Evolutionary conservation across 1,140 invertebrate species (phyloP).

Genomic region (Nephotettix cincticeps): DNA sequence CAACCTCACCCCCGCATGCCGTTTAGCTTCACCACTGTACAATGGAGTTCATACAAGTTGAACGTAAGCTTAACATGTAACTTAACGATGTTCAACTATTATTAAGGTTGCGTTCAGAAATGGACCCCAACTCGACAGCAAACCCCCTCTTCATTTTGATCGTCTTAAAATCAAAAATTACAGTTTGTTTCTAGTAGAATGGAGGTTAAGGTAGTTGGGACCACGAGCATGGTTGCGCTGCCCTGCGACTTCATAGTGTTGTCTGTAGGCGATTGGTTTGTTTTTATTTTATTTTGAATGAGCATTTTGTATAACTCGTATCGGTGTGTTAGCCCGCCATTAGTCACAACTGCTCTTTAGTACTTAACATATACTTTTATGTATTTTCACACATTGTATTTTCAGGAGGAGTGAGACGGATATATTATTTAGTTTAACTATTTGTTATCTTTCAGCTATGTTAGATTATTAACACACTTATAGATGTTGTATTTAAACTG

Average conservation of each 20-base stretch:
- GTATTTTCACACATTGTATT: too few relatives aligned
- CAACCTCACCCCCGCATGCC: too few relatives aligned
- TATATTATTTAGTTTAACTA: not conserved
- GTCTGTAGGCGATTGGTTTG: not conserved
- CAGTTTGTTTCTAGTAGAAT: not conserved
- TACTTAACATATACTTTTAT: too few relatives aligned
- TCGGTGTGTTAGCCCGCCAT: constrained; percentile 8
- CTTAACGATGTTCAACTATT: not conserved
- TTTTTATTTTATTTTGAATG: not conserved
- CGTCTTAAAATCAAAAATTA: not conserved
- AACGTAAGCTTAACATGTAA: too few relatives aligned
- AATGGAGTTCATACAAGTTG: too few relatives aligned
- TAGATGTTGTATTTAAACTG: too few relatives aligned
- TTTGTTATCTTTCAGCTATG: not conserved
- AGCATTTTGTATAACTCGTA: constrained; percentile 4
- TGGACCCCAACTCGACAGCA: constrained; percentile 34
- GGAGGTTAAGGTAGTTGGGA: not conserved
- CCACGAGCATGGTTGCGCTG: constrained; percentile 19
- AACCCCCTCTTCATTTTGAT: constrained; percentile 17
- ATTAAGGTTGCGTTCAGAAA: constrained; percentile 33
- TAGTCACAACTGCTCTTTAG: not conserved
- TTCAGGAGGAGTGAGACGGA: too few relatives aligned
- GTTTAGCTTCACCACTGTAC: too few relatives aligned
- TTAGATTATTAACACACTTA: too few relatives aligned
- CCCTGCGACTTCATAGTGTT: not conserved